Evolutionary conservation across 2,797 vertebrate genomes (phyloP), one percentile per base, ranked within the genome.

Genomic region (Agapornis canus): DNA sequence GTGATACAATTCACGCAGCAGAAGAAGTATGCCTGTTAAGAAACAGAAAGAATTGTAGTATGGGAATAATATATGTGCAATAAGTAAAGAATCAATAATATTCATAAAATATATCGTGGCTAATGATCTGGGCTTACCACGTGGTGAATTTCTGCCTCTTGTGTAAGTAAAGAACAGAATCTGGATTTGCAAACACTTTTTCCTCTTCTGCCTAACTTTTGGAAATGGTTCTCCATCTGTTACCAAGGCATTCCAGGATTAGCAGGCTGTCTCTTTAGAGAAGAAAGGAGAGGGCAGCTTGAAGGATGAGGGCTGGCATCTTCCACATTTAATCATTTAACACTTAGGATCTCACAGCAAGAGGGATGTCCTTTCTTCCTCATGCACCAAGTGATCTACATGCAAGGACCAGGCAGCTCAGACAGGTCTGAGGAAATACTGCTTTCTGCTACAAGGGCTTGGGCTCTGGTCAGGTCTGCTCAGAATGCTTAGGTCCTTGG

Each of bases 391-490:
- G 43, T 9, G 39, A 49, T 6, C 49, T 57, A 21, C 14, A 12
- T 0, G 3, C 0, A 2, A 85, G 54, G 5, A 65, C 35, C 5
- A 35, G 26, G 47, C 42, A 59, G 61, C 35, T 39, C 64, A 70
- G 65, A 35, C 17, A 51, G 21, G 9, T 77, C 35, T 4, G 6
- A 91, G 18, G 6, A 10, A 10, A 31, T 49, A 27, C 10, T 35
- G 32, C 13, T 47, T 51, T 35, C 32, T 56, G 40, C 17, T 25
- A 3, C 4, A 3, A 37, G 14, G 13, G 12, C 23, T 14, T 29
- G 13, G 15, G 57, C 66, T 66, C 21, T 47, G 27, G 40, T 39
- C 35, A 64, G 11, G 18, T 37, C 31, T 37, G 9, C 23, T 49
- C 12, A 32, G 66, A 49, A 49, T 3, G 6, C 20, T 18, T 79